phyloP scores from a whole-genome alignment of 2,113 vertebrate species.

The Sinosuthora webbiana region DNA sequence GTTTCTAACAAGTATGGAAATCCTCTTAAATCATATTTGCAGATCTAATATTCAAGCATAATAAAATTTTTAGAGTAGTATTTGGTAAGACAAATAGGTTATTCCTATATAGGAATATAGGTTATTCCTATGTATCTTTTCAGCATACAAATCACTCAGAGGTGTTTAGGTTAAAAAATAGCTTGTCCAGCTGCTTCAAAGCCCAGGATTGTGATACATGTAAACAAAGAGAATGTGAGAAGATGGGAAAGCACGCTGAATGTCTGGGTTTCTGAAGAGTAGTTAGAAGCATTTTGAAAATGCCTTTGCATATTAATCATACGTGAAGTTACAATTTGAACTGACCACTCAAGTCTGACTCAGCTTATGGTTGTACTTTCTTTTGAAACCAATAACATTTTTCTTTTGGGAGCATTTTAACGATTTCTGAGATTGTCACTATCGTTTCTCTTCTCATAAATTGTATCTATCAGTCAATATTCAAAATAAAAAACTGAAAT shows the following conservation, averaged over 20 bases:
- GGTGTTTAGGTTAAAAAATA: not conserved
- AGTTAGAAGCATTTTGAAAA: not conserved
- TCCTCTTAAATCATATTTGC: not conserved
- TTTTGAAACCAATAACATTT: not conserved
- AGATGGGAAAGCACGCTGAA: not conserved
- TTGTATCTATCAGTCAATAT: not conserved
- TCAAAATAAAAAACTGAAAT: not conserved
- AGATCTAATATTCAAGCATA: not conserved
- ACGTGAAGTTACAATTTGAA: not conserved
- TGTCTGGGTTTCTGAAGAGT: not conserved
- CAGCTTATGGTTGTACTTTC: not conserved
- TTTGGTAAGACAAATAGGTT: not conserved
- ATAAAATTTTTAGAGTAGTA: not conserved
- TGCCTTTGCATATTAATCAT: not conserved
- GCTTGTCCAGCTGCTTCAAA: not conserved
- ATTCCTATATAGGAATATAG: not conserved
- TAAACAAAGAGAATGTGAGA: not conserved
- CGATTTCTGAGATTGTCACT: not conserved
- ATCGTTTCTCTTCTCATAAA: not conserved
- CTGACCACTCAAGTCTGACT: not conserved
- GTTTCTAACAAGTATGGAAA: not conserved
- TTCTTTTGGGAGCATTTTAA: not conserved
- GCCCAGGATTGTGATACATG: not conserved
- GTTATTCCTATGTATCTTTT: not conserved
- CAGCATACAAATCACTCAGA: not conserved